These are phyloP conservation scores for Orthosia cruda DNA, from an alignment of 2,888 invertebrate genomes.

Conservation along the genomic window DNA sequence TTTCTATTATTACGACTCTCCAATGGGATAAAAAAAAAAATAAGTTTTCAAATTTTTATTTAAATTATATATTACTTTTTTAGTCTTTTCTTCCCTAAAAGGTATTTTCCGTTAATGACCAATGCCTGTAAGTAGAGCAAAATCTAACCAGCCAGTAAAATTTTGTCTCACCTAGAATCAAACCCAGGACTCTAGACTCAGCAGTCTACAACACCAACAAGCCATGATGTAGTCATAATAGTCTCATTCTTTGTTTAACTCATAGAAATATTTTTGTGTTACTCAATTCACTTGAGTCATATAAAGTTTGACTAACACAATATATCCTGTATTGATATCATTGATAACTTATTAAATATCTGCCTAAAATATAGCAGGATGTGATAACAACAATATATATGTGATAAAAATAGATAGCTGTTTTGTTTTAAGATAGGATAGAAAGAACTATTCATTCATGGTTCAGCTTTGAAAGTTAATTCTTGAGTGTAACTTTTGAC, in stretches of 20 bases:
- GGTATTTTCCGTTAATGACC: no score
- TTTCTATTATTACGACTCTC: no score
- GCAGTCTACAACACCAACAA: not conserved
- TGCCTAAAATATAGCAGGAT: slow-evolving; percentile 40
- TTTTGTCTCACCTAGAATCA: not conserved
- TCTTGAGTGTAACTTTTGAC: not conserved
- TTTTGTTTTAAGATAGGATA: not conserved
- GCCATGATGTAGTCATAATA: not conserved
- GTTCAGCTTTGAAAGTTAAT: not conserved
- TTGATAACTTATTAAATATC: slow-evolving; percentile 21
- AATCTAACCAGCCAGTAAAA: not conserved
- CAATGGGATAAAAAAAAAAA: no score
- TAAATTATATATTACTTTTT: no score
- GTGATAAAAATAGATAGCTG: slow-evolving; percentile 26
- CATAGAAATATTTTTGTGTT: not conserved
- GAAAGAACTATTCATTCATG: not conserved
- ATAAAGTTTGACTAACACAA: slow-evolving; percentile 15
- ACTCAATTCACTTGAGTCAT: slow-evolving; percentile 27
- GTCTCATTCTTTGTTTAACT: not conserved
- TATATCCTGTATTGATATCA: slow-evolving; percentile 27
- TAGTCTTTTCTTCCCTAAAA: no score
- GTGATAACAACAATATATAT: slow-evolving; percentile 37
- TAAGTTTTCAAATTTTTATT: no score
- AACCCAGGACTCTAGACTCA: not conserved
- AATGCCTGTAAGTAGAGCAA: no score